Conservation (phyloP, 2,888 invertebrate species). For the Sycophila texana region DNA sequence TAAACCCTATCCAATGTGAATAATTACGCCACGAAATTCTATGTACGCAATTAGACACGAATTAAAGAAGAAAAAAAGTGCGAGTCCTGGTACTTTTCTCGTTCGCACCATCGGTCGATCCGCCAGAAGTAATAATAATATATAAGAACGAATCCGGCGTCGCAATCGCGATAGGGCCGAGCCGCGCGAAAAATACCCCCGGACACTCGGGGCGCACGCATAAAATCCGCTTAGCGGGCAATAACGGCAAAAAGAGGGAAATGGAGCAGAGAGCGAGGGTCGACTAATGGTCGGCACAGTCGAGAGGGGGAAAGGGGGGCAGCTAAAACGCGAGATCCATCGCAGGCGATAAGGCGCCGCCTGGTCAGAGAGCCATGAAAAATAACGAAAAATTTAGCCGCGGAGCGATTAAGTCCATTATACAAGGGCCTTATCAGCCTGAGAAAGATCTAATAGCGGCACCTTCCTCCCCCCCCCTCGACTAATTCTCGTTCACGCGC, state of each 20-base stretch:
- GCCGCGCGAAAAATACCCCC: constrained; percentile 17
- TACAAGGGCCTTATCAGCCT: constrained; percentile 73
- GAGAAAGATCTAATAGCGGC: constrained; percentile 74
- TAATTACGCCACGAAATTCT: too few species aligned
- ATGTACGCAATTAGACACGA: too few species aligned
- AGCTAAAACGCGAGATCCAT: constrained; percentile 58
- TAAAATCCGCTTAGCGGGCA: constrained; percentile 43
- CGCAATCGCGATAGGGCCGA: background rate
- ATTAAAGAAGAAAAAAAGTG: too few species aligned
- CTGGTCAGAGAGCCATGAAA: constrained; percentile 70
- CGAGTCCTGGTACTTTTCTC: too few species aligned
- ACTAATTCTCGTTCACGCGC: constrained; percentile 64
- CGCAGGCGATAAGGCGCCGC: constrained; percentile 59
- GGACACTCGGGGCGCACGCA: background rate
- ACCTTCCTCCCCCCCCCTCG: constrained; percentile 58
- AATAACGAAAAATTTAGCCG: constrained; percentile 73
- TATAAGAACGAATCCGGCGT: too few species aligned
- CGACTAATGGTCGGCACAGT: constrained; percentile 33
- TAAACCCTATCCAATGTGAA: too few species aligned
- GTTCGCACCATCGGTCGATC: too few species aligned
- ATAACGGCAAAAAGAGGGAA: constrained; percentile 47
- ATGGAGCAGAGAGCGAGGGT: constrained; percentile 48
- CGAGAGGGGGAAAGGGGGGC: background rate
- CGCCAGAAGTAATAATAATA: too few species aligned
- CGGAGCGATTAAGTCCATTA: constrained; percentile 75